These are phyloP conservation scores for Dendrolimus houi DNA, from an alignment of 2,888 invertebrate species.

Conservation along the genomic window DNA sequence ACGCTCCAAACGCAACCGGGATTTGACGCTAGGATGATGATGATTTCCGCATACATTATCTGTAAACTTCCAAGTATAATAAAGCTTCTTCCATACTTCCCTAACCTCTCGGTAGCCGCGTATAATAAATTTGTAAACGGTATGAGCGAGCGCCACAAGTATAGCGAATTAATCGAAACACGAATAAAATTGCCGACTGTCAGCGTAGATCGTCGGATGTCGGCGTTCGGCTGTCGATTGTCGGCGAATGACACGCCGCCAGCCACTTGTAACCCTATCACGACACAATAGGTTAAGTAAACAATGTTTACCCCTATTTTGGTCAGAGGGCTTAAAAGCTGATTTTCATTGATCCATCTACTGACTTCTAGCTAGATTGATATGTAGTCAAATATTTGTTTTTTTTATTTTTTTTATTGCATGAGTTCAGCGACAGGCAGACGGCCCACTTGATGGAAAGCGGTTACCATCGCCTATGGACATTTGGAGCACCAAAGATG, in stretches of 20 bases:
- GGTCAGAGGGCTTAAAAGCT: neutral
- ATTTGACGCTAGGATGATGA: no score
- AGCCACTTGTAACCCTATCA: neutral
- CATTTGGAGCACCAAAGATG: no score
- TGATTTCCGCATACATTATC: no score
- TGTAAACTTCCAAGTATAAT: neutral
- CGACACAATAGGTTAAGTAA: neutral
- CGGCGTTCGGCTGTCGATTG: no score
- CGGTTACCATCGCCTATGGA: no score
- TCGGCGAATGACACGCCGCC: neutral
- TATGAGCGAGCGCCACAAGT: constrained; percentile 49
- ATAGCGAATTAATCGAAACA: constrained; percentile 50
- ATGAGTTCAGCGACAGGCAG: no score
- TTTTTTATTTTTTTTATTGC: no score
- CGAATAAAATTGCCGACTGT: constrained; percentile 16
- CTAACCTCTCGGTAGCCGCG: constrained; percentile 15
- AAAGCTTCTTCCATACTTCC: constrained; percentile 24
- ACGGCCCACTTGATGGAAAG: no score
- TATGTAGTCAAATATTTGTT: no score
- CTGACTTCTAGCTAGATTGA: no score
- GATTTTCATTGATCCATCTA: neutral
- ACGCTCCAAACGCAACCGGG: no score
- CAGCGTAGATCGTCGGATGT: neutral
- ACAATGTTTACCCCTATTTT: neutral
- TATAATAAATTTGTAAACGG: constrained; percentile 15